Evolutionary conservation across 2,797 vertebrate species (phyloP).

Genomic region (Poecilia wingei): DNA sequence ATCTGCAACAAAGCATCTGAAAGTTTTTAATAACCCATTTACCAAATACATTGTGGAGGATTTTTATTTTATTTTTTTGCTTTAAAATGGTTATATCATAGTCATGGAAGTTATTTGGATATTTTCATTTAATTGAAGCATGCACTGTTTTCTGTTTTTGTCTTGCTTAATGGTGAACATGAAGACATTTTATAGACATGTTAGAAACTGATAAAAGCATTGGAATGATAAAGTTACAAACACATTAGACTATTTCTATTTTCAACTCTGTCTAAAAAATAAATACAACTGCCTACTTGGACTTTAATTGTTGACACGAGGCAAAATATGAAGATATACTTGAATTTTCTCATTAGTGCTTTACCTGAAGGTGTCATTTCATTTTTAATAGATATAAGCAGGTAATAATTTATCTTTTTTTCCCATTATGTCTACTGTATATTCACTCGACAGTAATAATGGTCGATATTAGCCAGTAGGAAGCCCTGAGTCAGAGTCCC

Average conservation of each 20-base stretch:
- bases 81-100: neutral
- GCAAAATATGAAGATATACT: neutral
- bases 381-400: slow-evolving; percentile 6
- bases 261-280: neutral
- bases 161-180: neutral
- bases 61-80: neutral
- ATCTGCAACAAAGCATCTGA: neutral
- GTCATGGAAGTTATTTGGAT: neutral
- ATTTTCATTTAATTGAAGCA: neutral
- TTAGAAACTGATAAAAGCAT: neutral
- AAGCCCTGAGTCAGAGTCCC: slow-evolving; percentile 2
- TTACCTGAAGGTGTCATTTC: slow-evolving; percentile 6
- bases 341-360: slow-evolving; percentile 7
- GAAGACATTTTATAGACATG: neutral
- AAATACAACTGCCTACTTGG: neutral
- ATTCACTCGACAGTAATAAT: slow-evolving; percentile 25
- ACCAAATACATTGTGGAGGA: neutral
- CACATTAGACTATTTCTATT: neutral
- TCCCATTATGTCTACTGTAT: slow-evolving; percentile 14
- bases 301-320: neutral
- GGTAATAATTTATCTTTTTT: neutral
- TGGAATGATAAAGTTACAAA: neutral
- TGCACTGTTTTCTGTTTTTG: neutral
- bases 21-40: neutral
- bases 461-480: slow-evolving; percentile 25